Base-by-base conservation (phyloP, 2,888 invertebrate genomes). In the Heliconius erato region DNA sequence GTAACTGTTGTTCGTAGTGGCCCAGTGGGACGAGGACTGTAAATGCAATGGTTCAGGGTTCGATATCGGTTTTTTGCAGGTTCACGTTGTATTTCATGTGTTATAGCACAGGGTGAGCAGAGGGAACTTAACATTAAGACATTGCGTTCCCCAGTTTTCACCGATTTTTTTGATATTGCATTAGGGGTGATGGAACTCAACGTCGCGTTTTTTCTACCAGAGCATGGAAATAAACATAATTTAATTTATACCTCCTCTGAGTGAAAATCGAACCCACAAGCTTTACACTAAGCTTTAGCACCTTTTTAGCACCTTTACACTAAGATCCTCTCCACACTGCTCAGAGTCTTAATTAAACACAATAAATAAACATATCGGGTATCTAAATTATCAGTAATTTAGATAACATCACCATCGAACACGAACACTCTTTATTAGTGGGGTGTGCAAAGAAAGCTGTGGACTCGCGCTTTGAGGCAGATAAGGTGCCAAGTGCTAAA, bases 401-500 rank as follows among this genome's bases (percentile, higher is more conserved):
- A 78, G 65, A 67, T 78, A 28, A 44, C n/a, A 81, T 71, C 81
- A 72, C 49, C 78, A 63, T 81, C 35, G 63, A 81, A 81, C 81
- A 49, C 63, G 65, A 67, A 67, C 71, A 63, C 77, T 84, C 79
- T 83, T 83, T 83, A 83, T 83, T 83, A 83, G 81, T 77, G 32
- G 81, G 78, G 72, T 79, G 82, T 79, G 79, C 83, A 85, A 81
- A 85, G 85, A 85, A 82, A 85, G 83, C 83, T 80, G 81, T 79
- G 81, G 78, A 80, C 68, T 79, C 79, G 83, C 82, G 81, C 84
- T 82, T 83, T 82, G 79, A 76, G 85, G 85, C 86, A 88, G 91
- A 91, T 90, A 90, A 91, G 89, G 88, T 87, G 88, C 89, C 88
- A 86, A 87, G 88, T 89, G 86, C 87, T 88, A 89, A 89, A 91